Percentiles rank a stretch among this genome's conserved stretches.
These are phyloP conservation scores for Ganaspis brasiliensis DNA, from an alignment of 2,888 invertebrate genomes.

Conservation along the genomic window DNA sequence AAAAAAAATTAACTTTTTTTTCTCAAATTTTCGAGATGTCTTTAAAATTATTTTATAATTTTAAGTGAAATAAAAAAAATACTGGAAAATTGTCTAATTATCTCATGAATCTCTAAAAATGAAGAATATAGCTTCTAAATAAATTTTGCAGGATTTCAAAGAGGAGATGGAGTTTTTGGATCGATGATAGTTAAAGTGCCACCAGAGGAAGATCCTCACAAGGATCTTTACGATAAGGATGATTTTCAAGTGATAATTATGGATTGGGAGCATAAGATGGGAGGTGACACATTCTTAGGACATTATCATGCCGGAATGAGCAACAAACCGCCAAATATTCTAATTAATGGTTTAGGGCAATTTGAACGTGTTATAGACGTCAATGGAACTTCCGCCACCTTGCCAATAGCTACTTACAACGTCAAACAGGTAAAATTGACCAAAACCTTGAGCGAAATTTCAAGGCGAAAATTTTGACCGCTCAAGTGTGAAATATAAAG, in stretches of 20 bases:
- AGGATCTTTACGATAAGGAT: conserved; percentile 89
- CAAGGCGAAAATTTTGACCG: neutral
- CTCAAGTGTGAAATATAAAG: neutral
- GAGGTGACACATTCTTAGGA: conserved; percentile 89
- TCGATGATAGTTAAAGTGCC: conserved; percentile 88
- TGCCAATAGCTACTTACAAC: conserved; percentile 85
- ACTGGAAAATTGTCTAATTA: too few species aligned
- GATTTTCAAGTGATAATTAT: conserved; percentile 89
- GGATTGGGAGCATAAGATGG: conserved; percentile 91
- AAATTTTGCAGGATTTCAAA: conserved; percentile 86
- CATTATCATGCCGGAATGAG: conserved; percentile 92
- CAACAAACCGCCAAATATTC: conserved; percentile 90
- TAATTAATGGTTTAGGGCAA: conserved; percentile 91
- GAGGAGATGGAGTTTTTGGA: conserved; percentile 93
- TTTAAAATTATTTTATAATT: too few species aligned
- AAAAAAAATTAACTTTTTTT: too few species aligned
- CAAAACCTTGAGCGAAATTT: conserved; percentile 28
- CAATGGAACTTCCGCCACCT: conserved; percentile 79
- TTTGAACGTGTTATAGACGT: conserved; percentile 80
- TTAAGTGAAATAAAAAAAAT: too few species aligned
- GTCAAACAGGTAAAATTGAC: conserved; percentile 84
- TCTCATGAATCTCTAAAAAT: too few species aligned
- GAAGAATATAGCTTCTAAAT: too few species aligned
- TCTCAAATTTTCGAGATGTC: too few species aligned
- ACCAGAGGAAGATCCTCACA: conserved; percentile 84